A percentile compares a stretch with the other conserved stretches of the same genome.
Conservation (phyloP, 2,113 vertebrate species). For the Catharus minimus region DNA sequence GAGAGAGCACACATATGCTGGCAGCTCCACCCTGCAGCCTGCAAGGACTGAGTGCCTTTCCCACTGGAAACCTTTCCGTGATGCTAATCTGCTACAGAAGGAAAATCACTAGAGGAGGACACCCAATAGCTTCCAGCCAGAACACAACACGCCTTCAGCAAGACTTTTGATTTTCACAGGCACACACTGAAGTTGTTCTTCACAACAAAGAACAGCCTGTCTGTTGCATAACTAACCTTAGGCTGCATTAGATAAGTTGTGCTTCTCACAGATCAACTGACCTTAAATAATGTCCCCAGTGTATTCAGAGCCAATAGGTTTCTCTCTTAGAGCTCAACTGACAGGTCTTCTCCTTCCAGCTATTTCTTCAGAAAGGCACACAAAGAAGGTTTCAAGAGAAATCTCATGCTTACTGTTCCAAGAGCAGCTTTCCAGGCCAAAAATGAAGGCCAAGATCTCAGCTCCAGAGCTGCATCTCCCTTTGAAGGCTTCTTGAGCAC, state of each 20-base stretch:
- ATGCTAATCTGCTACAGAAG: not conserved
- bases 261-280: slow-evolving; percentile 64
- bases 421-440: slow-evolving; percentile 12
- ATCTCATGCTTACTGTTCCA: slow-evolving; percentile 37
- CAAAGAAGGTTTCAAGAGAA: slow-evolving; percentile 41
- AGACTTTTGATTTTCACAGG: slow-evolving; percentile 56
- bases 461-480: not conserved
- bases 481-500: slow-evolving; percentile 10
- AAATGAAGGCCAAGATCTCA: slow-evolving; percentile 5
- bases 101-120: slow-evolving; percentile 18
- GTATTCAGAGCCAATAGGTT: slow-evolving; percentile 56
- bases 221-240: slow-evolving; percentile 66
- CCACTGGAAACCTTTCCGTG: not conserved
- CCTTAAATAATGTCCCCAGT: slow-evolving; percentile 67
- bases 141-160: slow-evolving; percentile 32
- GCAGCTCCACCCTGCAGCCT: not conserved
- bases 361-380: slow-evolving; percentile 45
- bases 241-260: slow-evolving; percentile 53
- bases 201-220: slow-evolving; percentile 39
- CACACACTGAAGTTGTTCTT: slow-evolving; percentile 48
- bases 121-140: slow-evolving; percentile 40
- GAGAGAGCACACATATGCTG: not conserved
- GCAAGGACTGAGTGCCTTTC: not conserved
- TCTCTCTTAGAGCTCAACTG: slow-evolving; percentile 37
- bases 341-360: slow-evolving; percentile 64